Base-by-base conservation (phyloP, 2,797 vertebrate genomes). In the Artibeus jamaicensis region DNA sequence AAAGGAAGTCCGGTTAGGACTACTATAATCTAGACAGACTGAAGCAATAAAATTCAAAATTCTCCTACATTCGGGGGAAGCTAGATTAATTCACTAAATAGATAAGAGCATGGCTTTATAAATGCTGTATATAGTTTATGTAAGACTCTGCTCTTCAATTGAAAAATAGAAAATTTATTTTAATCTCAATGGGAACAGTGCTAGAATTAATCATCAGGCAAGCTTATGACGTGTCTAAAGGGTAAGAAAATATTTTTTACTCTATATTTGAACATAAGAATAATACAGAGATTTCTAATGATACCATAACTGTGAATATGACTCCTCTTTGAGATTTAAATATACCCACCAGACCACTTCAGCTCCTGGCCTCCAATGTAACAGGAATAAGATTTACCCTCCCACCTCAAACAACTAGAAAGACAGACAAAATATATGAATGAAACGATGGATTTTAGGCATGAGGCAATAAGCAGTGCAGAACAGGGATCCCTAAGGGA, bases 131-230 rank as follows among this genome's bases (percentile, higher is more conserved):
- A 78, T 3, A 83, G 87, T 94, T 91, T 91, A 76, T 42, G 4
- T 83, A 89, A 93, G 24, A 92, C 73, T 94, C 50, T 91, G 34
- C 6, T 96, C 73, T 85, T 95, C 48, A 93, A 73, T 5, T 93
- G 48, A 85, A 92, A 85, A 82, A 32, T 19, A 67, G 53, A 53
- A 94, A 95, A 93, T 92, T 79, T 90, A 89, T 70, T 96, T 95
- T 95, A 90, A 95, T 94, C 68, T 97, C 81, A 95, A 73, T 76
- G 55, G 87, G 74, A 92, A 92, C 48, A 94, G 71, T 73, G 32
- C 68, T 81, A 94, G 70, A 94, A 95, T 94, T 88, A 96, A 50
- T 94, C 91, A 94, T 67, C 71, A 81, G 86, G 95, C 92, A 44
- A 87, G 59, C 15, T 79, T 67, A 68, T 78, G 78, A 87, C 2